A percentile compares a stretch with the other conserved stretches of the same genome.
Conservation (phyloP, 2,888 invertebrate genomes). For the Baronia brevicornis region DNA sequence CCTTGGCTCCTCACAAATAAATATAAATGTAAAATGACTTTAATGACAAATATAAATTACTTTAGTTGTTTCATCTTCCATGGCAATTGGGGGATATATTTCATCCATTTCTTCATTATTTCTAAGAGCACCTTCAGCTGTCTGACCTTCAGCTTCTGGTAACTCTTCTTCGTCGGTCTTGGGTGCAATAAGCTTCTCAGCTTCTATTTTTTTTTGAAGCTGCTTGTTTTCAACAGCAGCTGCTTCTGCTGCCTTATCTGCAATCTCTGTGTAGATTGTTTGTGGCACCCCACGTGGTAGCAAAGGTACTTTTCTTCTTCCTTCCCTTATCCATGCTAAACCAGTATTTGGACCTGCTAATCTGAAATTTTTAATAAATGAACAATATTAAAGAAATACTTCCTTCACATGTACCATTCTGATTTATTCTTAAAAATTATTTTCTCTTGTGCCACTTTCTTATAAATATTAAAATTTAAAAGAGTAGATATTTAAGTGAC, state of each 20-base stretch:
- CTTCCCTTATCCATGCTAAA: conserved; percentile 91
- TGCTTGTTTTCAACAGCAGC: conserved; percentile 56
- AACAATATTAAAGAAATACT: not conserved
- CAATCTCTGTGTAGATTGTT: conserved; percentile 88
- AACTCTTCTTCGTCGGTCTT: conserved; percentile 50
- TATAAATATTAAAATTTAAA: too few relatives aligned
- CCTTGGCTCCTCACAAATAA: not conserved
- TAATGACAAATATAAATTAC: conserved; percentile 29
- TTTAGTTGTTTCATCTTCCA: conserved; percentile 62
- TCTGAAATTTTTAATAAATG: conserved; percentile 39
- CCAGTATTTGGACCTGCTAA: conserved; percentile 80
- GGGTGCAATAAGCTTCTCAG: conserved; percentile 49
- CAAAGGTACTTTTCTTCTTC: conserved; percentile 87
- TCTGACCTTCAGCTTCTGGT: conserved; percentile 43
- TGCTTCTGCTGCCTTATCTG: conserved; percentile 82
- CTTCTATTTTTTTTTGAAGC: conserved; percentile 49
- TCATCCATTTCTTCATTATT: conserved; percentile 48
- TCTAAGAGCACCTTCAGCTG: conserved; percentile 39
- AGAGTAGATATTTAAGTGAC: too few relatives aligned
- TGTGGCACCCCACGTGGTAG: conserved; percentile 90
- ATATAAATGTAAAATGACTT: not conserved
- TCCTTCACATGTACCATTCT: too few relatives aligned
- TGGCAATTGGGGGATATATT: conserved; percentile 55
- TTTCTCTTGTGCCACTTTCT: too few relatives aligned
- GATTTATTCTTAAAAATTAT: conserved; percentile 3